Base-by-base conservation (phyloP, 2,113 vertebrate species). In the Eulacestoma nigropectus region DNA sequence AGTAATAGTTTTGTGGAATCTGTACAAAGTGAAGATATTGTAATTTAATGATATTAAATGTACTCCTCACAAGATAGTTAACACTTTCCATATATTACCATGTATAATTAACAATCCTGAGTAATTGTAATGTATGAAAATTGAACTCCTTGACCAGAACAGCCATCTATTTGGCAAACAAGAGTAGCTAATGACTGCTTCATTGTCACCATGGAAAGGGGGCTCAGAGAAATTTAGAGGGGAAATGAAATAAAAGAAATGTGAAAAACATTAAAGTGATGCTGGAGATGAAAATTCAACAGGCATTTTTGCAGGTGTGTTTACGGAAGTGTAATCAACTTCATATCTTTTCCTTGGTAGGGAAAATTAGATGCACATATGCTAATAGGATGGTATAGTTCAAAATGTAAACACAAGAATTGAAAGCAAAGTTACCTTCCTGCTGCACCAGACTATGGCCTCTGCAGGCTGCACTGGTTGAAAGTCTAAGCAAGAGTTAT, bases 91-190 rank as follows among this genome's bases (percentile, higher is more conserved):
- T 72, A 76, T 30, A 76, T 92, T 93, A 79, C 59, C 69, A 82
- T 75, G 78, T 52, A 72, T 87, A 90, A 78, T 44, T 75, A 95
- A 93, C 37, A 89, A 89, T 47, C 46, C 15, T 65, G 75, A 92
- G 68, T 87, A 93, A 86, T 93, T 87, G 22, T 55, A 93, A 92
- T 73, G 67, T 75, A 92, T 56, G 76, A 89, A 93, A 95, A 94
- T 64, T 90, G 49, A 83, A 41, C 93, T 93, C n/a, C 39, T 90
- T 93, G 73, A 23, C 53, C 55, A 23, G 35, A 94, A 82, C 52
- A 89, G 49, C 62, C 33, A 69, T 55, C 53, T 87, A 41, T 94
- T 78, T 64, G 68, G 76, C 35, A 94, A 94, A 77, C 22, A 89
- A 83, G 18, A 64, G 41, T 32, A 86, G 49, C n/a, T 80, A 64